These are phyloP conservation scores for Gasterosteus aculeatus DNA, from an alignment of 2,113 vertebrate species.

Conservation along the genomic window DNA sequence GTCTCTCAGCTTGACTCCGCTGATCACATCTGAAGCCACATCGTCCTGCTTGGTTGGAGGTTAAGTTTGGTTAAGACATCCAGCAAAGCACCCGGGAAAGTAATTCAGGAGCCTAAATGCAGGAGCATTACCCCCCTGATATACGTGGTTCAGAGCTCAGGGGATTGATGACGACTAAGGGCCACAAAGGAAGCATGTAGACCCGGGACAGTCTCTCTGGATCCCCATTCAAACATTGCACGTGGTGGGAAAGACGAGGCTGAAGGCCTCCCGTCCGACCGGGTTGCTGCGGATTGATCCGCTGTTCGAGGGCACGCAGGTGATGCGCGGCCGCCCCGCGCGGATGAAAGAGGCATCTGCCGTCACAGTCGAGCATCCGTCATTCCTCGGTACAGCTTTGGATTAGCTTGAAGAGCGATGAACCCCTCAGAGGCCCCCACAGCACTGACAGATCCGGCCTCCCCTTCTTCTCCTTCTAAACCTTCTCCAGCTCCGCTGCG, in stretches of 20 bases:
- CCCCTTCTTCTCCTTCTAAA: background rate
- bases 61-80: background rate
- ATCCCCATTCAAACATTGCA: no score
- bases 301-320: conserved; percentile 5
- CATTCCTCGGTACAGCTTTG: conserved; percentile 14
- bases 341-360: conserved; percentile 27
- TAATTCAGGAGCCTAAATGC: background rate
- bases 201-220: no score
- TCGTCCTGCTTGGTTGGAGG: background rate
- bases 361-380: conserved; percentile 23
- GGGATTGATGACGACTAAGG: no score
- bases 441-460: background rate
- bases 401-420: conserved; percentile 15
- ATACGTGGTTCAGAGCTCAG: no score
- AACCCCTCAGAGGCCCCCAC: background rate
- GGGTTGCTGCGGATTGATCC: conserved; percentile 18
- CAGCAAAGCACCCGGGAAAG: background rate
- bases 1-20: background rate
- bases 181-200: no score
- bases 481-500: background rate
- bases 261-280: background rate
- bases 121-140: no score
- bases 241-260: no score
- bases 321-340: conserved; percentile 23
- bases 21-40: background rate